A percentile compares a stretch with the other conserved stretches of the same genome.
Evolutionary conservation across 1,140 invertebrate species (phyloP).

Genomic region (Neelides sp.): DNA sequence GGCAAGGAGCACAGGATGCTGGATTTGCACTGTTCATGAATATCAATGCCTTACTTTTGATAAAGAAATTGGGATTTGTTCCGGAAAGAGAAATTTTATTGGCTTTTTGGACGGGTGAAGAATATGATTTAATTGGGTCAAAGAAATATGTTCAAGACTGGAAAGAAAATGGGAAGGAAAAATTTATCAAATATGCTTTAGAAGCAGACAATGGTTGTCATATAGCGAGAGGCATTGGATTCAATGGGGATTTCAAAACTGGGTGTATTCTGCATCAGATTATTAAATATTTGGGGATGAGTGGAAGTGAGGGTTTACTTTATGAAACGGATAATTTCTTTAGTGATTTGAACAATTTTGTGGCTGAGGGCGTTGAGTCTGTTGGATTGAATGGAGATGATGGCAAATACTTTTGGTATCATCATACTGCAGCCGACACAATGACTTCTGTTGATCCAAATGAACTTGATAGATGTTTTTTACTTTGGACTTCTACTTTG

Average conservation of each 20-base stretch:
- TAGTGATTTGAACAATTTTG: conserved; percentile 14
- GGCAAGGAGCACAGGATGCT: conserved; percentile 47
- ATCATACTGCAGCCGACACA: conserved; percentile 33
- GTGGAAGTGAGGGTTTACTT: neutral
- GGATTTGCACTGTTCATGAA: conserved; percentile 39
- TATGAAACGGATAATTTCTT: neutral
- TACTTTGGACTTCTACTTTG: too few relatives aligned
- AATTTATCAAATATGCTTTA: conserved; percentile 36
- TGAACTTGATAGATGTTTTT: too few relatives aligned
- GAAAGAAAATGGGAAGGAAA: conserved; percentile 34
- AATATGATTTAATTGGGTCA: conserved; percentile 36
- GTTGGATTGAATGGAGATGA: conserved; percentile 31
- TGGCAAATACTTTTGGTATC: conserved; percentile 38
- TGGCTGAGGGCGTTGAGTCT: conserved; percentile 1
- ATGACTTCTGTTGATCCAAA: conserved; percentile 36
- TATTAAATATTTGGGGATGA: conserved; percentile 37
- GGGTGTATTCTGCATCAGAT: conserved; percentile 32
- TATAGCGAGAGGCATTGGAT: conserved; percentile 35
- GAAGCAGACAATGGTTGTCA: conserved; percentile 46
- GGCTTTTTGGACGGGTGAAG: conserved; percentile 44
- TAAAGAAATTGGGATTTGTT: conserved; percentile 37
- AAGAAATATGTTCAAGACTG: conserved; percentile 34
- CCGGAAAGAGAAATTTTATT: conserved; percentile 39
- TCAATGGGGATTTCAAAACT: conserved; percentile 29
- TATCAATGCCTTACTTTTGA: conserved; percentile 37